phyloP scores from a whole-genome alignment of 2,888 invertebrate species.

The Agriopis aurantiaria region DNA sequence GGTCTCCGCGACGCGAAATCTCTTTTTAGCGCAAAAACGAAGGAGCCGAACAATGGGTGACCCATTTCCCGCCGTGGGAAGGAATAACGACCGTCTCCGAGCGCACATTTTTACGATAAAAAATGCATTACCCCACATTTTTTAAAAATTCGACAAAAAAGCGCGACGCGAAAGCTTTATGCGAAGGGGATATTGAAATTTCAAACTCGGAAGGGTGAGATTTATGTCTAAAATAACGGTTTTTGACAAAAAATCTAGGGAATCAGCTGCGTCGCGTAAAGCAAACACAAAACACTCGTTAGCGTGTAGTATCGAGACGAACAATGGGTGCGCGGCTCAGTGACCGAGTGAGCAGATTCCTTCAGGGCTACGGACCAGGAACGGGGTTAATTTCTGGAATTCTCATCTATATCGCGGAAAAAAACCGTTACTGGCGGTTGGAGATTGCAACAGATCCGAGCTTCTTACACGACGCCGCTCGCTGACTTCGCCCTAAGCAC shows the following conservation, averaged over 20 bases:
- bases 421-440: slow-evolving; percentile 35
- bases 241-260: slow-evolving; percentile 72
- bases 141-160: slow-evolving; percentile 72
- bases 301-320: slow-evolving; percentile 33
- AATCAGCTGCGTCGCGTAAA: slow-evolving; percentile 71
- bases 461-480: neutral
- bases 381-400: slow-evolving; percentile 32
- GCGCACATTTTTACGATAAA: slow-evolving; percentile 72
- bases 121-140: slow-evolving; percentile 86
- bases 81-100: slow-evolving; percentile 82
- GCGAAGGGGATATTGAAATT: slow-evolving; percentile 76
- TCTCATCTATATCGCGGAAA: slow-evolving; percentile 27
- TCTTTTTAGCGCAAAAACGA: slow-evolving; percentile 82
- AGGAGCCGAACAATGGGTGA: slow-evolving; percentile 81
- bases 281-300: slow-evolving; percentile 55
- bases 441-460: slow-evolving; percentile 2
- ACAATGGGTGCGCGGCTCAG: slow-evolving; percentile 27
- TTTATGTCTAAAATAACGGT: slow-evolving; percentile 84
- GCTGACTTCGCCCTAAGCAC: neutral
- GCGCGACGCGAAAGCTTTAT: slow-evolving; percentile 75
- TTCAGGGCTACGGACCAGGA: neutral
- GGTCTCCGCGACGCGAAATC: slow-evolving; percentile 75
- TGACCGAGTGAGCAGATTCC: slow-evolving; percentile 36
- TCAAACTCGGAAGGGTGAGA: slow-evolving; percentile 83
- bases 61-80: slow-evolving; percentile 86